Evolutionary conservation across 1,140 invertebrate species (phyloP).

Genomic region (Potamilus streckersoni): DNA sequence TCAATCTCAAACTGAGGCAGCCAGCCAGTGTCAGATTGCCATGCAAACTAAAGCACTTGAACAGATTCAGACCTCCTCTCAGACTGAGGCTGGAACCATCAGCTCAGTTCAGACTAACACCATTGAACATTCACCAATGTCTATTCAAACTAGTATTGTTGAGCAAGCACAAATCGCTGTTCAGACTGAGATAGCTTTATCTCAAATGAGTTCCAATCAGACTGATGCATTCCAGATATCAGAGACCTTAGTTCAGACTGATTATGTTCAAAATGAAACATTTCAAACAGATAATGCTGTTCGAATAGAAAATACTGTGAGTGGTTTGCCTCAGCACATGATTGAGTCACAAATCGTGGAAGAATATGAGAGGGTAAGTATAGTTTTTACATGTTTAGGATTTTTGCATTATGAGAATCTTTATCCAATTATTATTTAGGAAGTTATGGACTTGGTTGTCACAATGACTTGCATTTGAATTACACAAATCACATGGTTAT

Average conservation of each 20-base stretch:
- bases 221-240: background rate
- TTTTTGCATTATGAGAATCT: no score
- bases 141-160: constrained; percentile 18
- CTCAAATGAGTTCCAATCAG: background rate
- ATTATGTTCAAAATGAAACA: background rate
- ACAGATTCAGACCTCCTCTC: constrained; percentile 3
- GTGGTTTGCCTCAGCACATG: no score
- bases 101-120: constrained; percentile 2
- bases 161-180: constrained; percentile 11
- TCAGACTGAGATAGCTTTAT: constrained; percentile 11
- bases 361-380: no score
- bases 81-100: constrained; percentile 15
- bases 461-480: no score
- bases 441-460: no score
- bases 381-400: no score
- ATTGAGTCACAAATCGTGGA: no score
- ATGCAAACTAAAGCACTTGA: constrained; percentile 2
- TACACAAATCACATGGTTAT: no score
- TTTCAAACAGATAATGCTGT: no score
- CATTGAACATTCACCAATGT: constrained; percentile 2
- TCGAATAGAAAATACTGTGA: no score
- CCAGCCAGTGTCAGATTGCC: background rate
- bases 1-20: background rate
- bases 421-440: no score
- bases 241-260: constrained; percentile 16